A percentile compares a stretch with the other conserved stretches of the same genome.
These are phyloP conservation scores for Imbricaverruca yamaguchii DNA, from an alignment of 2,888 invertebrate genomes.

Conservation along the genomic window DNA sequence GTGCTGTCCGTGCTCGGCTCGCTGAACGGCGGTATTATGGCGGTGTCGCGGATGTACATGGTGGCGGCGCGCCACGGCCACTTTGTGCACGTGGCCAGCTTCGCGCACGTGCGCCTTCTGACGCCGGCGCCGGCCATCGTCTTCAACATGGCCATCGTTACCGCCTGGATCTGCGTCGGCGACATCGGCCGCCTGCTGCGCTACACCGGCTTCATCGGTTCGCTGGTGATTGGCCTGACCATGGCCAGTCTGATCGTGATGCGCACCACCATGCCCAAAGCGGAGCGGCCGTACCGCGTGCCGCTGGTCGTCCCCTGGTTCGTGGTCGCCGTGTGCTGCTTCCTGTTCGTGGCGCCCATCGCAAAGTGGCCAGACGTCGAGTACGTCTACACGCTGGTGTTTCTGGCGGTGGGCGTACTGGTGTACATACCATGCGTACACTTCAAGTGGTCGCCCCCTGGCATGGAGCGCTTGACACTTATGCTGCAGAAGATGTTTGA, in stretches of 20 bases:
- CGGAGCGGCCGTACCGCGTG: slow-evolving; percentile 84
- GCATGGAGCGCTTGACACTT: too few relatives aligned
- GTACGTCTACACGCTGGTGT: slow-evolving; percentile 83
- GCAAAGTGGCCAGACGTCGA: slow-evolving; percentile 88
- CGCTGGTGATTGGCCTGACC: slow-evolving; percentile 94
- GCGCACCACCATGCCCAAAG: slow-evolving; percentile 81
- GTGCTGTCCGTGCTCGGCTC: slow-evolving; percentile 89
- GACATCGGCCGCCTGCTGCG: slow-evolving; percentile 91
- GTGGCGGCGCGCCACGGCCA: slow-evolving; percentile 91
- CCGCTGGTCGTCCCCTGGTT: slow-evolving; percentile 83
- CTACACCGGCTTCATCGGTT: slow-evolving; percentile 96
- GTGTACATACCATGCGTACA: slow-evolving; percentile 86
- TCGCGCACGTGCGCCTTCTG: slow-evolving; percentile 79
- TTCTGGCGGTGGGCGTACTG: slow-evolving; percentile 79
- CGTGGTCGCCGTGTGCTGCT: slow-evolving; percentile 79
- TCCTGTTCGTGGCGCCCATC: slow-evolving; percentile 89
- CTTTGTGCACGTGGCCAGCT: slow-evolving; percentile 78
- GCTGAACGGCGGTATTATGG: slow-evolving; percentile 86
- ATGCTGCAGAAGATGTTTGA: too few relatives aligned
- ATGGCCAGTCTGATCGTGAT: slow-evolving; percentile 89
- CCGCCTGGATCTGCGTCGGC: slow-evolving; percentile 85
- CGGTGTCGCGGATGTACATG: slow-evolving; percentile 67
- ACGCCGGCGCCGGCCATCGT: slow-evolving; percentile 93
- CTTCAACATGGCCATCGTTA: slow-evolving; percentile 83
- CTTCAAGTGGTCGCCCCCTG: too few relatives aligned